Evolutionary conservation across 2,888 invertebrate genomes (phyloP).

Genomic region (Caenorhabditis auriculariae): DNA sequence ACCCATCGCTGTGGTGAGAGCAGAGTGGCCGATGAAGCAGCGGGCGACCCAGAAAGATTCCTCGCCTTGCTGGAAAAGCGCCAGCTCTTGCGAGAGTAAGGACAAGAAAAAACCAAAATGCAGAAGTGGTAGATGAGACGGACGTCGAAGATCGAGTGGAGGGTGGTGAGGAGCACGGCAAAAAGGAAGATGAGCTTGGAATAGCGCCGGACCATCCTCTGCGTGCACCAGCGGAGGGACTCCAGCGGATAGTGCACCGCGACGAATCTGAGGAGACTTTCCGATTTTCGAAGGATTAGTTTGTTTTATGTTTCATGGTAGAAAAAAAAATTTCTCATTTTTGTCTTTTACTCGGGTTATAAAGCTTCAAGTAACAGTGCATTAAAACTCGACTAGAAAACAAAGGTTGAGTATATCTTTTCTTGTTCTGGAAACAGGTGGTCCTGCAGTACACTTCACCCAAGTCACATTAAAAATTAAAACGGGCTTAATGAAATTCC

Average conservation of each 20-base stretch:
- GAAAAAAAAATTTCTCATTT: too few relatives aligned
- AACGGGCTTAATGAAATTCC: too few relatives aligned
- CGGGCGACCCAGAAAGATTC: constrained; percentile 39
- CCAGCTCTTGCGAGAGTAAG: too few relatives aligned
- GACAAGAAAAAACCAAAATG: constrained; percentile 13
- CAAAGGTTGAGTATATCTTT: too few relatives aligned
- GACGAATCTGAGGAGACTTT: constrained; percentile 33
- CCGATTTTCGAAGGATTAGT: too few relatives aligned
- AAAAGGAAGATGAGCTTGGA: constrained; percentile 32
- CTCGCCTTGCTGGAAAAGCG: constrained; percentile 8
- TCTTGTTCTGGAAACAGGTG: too few relatives aligned
- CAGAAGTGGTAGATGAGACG: constrained; percentile 46
- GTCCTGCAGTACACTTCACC: too few relatives aligned
- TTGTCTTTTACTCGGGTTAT: too few relatives aligned
- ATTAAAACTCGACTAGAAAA: too few relatives aligned
- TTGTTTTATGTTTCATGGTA: neutral
- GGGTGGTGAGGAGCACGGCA: constrained; percentile 25
- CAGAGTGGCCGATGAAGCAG: constrained; percentile 42
- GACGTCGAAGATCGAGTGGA: constrained; percentile 38
- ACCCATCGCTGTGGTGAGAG: constrained; percentile 28
- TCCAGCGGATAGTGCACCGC: constrained; percentile 48
- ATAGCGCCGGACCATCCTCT: constrained; percentile 27
- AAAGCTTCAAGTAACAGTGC: too few relatives aligned
- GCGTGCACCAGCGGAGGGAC: constrained; percentile 39
- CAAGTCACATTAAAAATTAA: too few relatives aligned